These are phyloP conservation scores for Clupea harengus DNA, from an alignment of 2,113 vertebrate genomes.

Conservation along the genomic window DNA sequence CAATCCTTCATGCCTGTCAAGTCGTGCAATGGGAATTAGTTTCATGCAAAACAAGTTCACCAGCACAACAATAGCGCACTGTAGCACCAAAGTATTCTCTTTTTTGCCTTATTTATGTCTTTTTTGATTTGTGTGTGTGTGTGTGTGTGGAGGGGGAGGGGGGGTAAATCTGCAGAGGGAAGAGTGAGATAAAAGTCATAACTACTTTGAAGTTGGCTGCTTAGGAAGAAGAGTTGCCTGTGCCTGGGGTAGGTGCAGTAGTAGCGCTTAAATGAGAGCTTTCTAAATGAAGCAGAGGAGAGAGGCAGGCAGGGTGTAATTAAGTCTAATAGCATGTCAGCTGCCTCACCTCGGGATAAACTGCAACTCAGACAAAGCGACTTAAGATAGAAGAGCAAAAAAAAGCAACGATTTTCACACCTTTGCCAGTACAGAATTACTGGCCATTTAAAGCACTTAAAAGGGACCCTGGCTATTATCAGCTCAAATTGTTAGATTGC, in stretches of 20 bases:
- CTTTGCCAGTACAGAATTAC: conserved; percentile 51
- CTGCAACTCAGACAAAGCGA: conserved; percentile 49
- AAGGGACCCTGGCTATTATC: conserved; percentile 51
- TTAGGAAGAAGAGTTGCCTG: conserved; percentile 38
- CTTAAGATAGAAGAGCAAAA: neutral
- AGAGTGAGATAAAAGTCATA: conserved; percentile 27
- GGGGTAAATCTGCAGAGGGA: neutral
- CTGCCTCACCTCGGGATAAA: conserved; percentile 59
- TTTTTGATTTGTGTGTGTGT: neutral
- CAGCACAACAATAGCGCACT: neutral
- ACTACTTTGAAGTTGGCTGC: conserved; percentile 41
- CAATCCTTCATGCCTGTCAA: conserved; percentile 2
- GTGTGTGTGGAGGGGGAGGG: neutral
- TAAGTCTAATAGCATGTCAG: conserved; percentile 69
- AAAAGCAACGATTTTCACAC: conserved; percentile 26
- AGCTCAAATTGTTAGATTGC: conserved; percentile 41
- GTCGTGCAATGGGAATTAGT: conserved; percentile 31
- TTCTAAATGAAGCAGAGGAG: conserved; percentile 64
- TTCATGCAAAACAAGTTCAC: neutral
- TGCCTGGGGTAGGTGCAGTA: conserved; percentile 59
- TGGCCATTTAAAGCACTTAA: conserved; percentile 52
- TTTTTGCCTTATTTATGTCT: neutral
- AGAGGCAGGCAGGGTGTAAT: conserved; percentile 61
- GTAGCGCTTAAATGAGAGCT: conserved; percentile 62
- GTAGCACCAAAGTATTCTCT: neutral